A percentile compares a stretch with the other conserved stretches of the same genome.
Conservation (phyloP, 2,888 invertebrate genomes). For the Hirtodrosophila confusa region DNA sequence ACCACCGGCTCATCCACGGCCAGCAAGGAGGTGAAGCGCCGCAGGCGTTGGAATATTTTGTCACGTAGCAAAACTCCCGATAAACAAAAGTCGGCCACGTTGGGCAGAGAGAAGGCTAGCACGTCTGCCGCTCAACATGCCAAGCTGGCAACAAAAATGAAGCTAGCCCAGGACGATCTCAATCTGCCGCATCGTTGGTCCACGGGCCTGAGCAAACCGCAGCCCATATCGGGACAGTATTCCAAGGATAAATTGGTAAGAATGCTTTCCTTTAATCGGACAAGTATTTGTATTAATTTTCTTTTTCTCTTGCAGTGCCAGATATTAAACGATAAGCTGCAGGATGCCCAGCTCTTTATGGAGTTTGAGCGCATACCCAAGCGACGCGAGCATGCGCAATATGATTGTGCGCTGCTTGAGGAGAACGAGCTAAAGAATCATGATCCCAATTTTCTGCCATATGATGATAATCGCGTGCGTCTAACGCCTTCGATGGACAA, state of each 20-base stretch:
- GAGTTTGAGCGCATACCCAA: slow-evolving; percentile 95
- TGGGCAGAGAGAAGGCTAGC: slow-evolving; percentile 87
- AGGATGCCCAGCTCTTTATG: slow-evolving; percentile 90
- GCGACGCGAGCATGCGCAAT: slow-evolving; percentile 88
- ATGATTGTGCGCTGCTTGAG: slow-evolving; percentile 89
- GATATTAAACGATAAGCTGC: slow-evolving; percentile 88
- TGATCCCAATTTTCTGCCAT: slow-evolving; percentile 90
- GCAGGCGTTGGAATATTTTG: slow-evolving; percentile 89
- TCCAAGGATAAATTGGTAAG: slow-evolving; percentile 92
- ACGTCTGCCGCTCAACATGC: slow-evolving; percentile 71
- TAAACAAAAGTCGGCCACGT: slow-evolving; percentile 88
- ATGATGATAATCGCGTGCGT: slow-evolving; percentile 93
- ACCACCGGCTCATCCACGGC: slow-evolving; percentile 77
- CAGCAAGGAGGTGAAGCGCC: slow-evolving; percentile 86
- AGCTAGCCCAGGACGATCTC: slow-evolving; percentile 83
- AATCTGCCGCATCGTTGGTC: slow-evolving; percentile 89
- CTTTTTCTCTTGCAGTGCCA: slow-evolving; percentile 85
- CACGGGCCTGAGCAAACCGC: slow-evolving; percentile 88
- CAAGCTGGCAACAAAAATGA: slow-evolving; percentile 79
- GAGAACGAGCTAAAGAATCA: slow-evolving; percentile 87
- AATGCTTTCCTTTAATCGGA: no score
- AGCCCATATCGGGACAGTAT: slow-evolving; percentile 90
- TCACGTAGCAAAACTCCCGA: slow-evolving; percentile 87
- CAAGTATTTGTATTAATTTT: neutral
- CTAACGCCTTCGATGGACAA: slow-evolving; percentile 93